Evolutionary conservation across 2,113 vertebrate species (phyloP).

Genomic region (Echinops telfairi): DNA sequence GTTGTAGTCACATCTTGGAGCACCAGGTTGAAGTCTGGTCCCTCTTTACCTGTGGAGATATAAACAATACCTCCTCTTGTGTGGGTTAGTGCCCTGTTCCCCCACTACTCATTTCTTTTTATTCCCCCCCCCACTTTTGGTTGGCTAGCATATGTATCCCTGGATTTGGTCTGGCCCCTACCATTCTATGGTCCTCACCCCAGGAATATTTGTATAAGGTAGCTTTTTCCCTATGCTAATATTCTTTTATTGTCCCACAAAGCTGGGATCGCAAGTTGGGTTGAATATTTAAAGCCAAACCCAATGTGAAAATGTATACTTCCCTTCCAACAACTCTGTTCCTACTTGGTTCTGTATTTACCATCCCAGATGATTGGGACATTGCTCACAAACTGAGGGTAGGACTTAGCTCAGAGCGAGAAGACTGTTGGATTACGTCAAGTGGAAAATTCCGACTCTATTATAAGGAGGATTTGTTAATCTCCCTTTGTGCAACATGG

Average conservation of each 20-base stretch:
- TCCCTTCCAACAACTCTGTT: neutral
- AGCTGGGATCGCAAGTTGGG: conserved; percentile 21
- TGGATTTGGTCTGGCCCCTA: no score
- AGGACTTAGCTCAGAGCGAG: neutral
- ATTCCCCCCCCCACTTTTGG: no score
- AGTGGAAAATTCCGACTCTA: conserved; percentile 23
- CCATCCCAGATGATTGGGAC: neutral
- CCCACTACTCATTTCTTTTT: no score
- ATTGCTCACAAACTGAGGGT: neutral
- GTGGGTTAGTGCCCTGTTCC: no score
- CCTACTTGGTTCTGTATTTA: neutral
- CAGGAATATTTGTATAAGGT: neutral
- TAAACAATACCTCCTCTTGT: no score
- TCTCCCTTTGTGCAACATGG: conserved; percentile 50
- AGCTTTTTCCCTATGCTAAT: conserved; percentile 77
- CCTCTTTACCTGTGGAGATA: no score
- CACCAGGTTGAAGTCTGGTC: no score
- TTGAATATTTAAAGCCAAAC: conserved; percentile 71
- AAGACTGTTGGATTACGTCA: neutral
- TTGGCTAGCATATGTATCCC: no score
- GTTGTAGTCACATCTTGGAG: no score
- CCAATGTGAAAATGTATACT: conserved; percentile 49
- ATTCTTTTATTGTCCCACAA: conserved; percentile 75
- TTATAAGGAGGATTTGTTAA: conserved; percentile 51
- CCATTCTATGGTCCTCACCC: no score